Conservation (phyloP, 2,797 vertebrate genomes). For the Malurus splendens region DNA sequence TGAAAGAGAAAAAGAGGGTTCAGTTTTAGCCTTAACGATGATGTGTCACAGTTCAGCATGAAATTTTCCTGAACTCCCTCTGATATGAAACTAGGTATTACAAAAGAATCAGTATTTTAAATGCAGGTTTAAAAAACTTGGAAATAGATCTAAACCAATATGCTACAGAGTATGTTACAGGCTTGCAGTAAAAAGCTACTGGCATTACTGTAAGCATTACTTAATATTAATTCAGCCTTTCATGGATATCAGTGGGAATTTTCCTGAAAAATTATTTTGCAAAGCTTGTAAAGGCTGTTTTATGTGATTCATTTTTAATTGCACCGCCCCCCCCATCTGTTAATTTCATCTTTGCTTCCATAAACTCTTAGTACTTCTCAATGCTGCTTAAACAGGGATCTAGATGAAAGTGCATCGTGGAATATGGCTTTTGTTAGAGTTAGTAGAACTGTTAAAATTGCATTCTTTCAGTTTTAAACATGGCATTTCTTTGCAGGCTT, state of each 20-base stretch:
- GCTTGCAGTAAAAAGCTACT: background rate
- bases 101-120: background rate
- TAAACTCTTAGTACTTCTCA: background rate
- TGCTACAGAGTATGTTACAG: background rate
- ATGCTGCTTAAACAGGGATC: background rate
- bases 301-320: background rate
- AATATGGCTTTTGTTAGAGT: background rate
- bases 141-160: background rate
- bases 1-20: background rate
- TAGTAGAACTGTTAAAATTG: background rate
- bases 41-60: background rate
- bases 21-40: background rate
- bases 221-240: background rate
- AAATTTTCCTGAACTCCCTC: background rate
- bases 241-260: background rate
- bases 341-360: background rate
- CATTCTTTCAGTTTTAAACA: background rate
- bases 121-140: background rate
- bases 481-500: background rate
- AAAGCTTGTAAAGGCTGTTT: background rate
- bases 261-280: background rate
- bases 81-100: background rate
- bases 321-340: background rate
- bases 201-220: background rate
- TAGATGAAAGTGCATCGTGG: background rate